Evolutionary conservation across 2,888 invertebrate genomes (phyloP).

Genomic region (Pasiphila rectangulata): DNA sequence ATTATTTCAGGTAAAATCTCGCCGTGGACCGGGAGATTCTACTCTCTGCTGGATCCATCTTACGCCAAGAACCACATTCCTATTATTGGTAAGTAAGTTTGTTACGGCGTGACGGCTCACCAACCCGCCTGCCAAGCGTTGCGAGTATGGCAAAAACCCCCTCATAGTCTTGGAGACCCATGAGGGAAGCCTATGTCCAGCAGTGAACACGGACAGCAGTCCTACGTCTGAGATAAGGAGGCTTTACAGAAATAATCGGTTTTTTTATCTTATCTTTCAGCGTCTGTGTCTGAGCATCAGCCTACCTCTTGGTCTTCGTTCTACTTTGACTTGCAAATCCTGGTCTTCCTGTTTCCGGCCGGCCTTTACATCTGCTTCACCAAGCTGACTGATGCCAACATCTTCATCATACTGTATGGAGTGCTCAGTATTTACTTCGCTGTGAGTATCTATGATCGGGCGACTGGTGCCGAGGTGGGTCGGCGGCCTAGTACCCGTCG

Average conservation of each 20-base stretch:
- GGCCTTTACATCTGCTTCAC: conserved; percentile 98
- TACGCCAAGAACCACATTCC: conserved; percentile 99
- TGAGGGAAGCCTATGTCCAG: too few relatives aligned
- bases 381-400: conserved; percentile 95
- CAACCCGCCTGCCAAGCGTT: too few relatives aligned
- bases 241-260: background rate
- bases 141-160: too few relatives aligned
- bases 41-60: conserved; percentile 96
- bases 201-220: too few relatives aligned
- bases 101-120: too few relatives aligned
- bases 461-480: too few relatives aligned
- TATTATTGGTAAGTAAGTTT: conserved; percentile 90
- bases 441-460: conserved; percentile 81
- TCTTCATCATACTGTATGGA: conserved; percentile 98
- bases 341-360: conserved; percentile 97
- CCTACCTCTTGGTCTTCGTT: conserved; percentile 99
- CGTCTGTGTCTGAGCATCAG: conserved; percentile 98
- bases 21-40: conserved; percentile 98
- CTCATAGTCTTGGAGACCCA: too few relatives aligned
- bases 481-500: too few relatives aligned
- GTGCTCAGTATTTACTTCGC: conserved; percentile 99
- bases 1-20: conserved; percentile 89
- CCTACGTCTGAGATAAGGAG: background rate
- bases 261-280: conserved; percentile 38
- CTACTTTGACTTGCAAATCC: conserved; percentile 97